Base-by-base conservation (phyloP, 2,888 invertebrate genomes). In the Diadegma fenestrale region DNA sequence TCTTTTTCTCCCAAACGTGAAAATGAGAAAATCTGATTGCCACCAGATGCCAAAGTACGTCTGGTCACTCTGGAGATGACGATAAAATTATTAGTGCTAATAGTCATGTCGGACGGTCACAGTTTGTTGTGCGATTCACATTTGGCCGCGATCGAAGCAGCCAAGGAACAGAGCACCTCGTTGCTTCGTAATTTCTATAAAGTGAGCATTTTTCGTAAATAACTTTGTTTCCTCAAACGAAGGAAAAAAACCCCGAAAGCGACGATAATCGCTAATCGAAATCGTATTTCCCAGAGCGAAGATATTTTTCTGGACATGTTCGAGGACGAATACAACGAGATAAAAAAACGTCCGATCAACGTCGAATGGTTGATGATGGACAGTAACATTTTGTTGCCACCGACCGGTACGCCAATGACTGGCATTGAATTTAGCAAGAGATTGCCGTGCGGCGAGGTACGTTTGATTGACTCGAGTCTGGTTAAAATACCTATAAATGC, bases 291-390 rank as follows among this genome's bases (percentile, higher is more conserved):
- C 14, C 91, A 96, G 96, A 98, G 98, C 90, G 99, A 99, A 94
- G 99, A 99, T 92, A 98, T 99, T 90, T 99, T 99, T 94, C 95
- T 99, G 82, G 99, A 99, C 93, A 97, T 99, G 96, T 99, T 99
- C 94, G 99, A 99, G 94, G 99, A 99, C 94, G 99, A 99, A 91
- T 98, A 98, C 94, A 97, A 97, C 92, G 98, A 99, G 94, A 97
- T 99, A 96, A 96, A 96, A 89, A 98, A 97, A 92, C 95, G 96
- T 22, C 96, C 96, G 0, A 93, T 98, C 75, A 98, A 98, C 94
- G 98, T 99, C 1, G 99, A 99, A 93, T 98, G 98, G 96, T 94
- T 99, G 87, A 98, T 98, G 94, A 99, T 99, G 98, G 99, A 99
- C 94, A 98, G 98, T 69, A 98, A 98, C 78, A 97, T 99, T 90